Evolutionary conservation across 1,140 invertebrate genomes (phyloP).

Genomic region (Heliconius eleuchia): DNA sequence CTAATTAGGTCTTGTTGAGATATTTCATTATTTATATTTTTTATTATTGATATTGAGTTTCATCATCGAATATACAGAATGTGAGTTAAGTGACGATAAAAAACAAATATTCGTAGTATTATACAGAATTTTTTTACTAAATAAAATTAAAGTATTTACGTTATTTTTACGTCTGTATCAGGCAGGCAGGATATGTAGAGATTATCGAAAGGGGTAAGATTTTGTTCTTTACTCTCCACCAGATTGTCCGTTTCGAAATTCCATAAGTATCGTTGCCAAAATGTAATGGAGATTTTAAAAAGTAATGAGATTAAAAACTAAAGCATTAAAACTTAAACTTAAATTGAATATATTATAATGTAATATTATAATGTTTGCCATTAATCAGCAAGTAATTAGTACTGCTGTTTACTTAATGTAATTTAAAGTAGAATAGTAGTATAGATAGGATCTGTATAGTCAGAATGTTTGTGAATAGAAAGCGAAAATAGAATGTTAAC

Average conservation of each 20-base stretch:
- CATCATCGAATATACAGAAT: neutral
- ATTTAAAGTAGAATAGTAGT: neutral
- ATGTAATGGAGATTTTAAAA: no score
- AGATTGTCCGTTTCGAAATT: no score
- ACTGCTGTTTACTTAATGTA: neutral
- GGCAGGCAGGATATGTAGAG: no score
- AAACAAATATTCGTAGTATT: no score
- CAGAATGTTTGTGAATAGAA: neutral
- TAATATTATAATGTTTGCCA: neutral
- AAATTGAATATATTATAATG: neutral
- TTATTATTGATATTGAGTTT: neutral
- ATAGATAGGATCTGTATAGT: neutral
- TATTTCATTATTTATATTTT: neutral
- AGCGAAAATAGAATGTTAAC: no score
- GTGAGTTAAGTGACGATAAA: neutral
- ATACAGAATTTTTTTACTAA: no score
- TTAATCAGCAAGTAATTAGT: slow-evolving; percentile 7
- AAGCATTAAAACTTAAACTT: neutral
- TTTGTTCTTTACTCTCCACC: no score
- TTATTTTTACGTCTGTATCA: no score
- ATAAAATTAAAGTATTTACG: no score
- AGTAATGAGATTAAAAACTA: no score
- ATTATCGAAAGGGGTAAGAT: no score
- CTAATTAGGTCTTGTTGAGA: neutral
- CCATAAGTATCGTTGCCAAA: no score